Evolutionary conservation across 2,797 vertebrate species (phyloP).

Genomic region (Gadopsis marmoratus): DNA sequence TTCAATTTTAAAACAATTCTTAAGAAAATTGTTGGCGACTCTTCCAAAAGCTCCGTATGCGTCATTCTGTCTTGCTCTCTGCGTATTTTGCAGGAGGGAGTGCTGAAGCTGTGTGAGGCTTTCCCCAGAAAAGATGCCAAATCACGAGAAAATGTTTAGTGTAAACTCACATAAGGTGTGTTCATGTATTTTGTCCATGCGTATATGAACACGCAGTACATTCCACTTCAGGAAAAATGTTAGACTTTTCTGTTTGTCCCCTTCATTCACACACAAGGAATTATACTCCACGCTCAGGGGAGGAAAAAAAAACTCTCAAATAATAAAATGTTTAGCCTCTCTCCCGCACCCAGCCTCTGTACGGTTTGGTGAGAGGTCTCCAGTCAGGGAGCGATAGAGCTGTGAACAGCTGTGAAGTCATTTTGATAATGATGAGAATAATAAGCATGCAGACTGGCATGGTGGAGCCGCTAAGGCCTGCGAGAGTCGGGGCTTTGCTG

Average conservation of each 20-base stretch:
- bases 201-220: constrained; percentile 14
- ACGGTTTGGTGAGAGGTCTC: constrained; percentile 85
- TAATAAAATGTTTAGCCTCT: constrained; percentile 17
- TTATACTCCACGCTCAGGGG: constrained; percentile 23
- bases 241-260: constrained; percentile 42
- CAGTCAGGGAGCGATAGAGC: constrained; percentile 92
- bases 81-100: constrained; percentile 48
- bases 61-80: constrained; percentile 48
- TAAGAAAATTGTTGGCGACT: constrained; percentile 74
- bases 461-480: constrained; percentile 81
- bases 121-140: constrained; percentile 68
- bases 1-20: constrained; percentile 84
- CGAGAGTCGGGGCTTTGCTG: constrained; percentile 96
- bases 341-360: constrained; percentile 67
- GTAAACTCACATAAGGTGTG: constrained; percentile 57
- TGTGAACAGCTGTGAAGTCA: constrained; percentile 98
- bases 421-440: constrained; percentile 99
- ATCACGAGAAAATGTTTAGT: constrained; percentile 66
- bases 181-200: constrained; percentile 27
- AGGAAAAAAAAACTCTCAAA: constrained; percentile 24
- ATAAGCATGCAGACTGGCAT: constrained; percentile 89
- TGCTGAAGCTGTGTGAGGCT: constrained; percentile 53
- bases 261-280: constrained; percentile 23
- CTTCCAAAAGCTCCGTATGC: constrained; percentile 54
- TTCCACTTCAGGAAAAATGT: constrained; percentile 46